These are phyloP conservation scores for Ephydatia muelleri DNA, from an alignment of 37 sponge, comb jelly and placozoan species.

Conservation along the genomic window DNA sequence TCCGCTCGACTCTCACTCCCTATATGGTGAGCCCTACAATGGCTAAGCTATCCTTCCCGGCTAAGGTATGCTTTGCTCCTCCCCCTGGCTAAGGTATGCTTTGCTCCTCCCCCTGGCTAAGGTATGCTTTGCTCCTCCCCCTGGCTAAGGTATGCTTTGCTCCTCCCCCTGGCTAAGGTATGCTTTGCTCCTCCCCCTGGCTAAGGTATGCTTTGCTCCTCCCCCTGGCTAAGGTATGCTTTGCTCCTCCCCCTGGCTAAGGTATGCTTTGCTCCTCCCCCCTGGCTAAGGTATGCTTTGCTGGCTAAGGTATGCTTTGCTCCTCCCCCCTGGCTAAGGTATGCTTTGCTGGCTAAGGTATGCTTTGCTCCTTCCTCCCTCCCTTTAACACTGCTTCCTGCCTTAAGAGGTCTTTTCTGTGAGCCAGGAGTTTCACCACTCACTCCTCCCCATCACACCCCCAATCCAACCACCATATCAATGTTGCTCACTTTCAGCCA, in stretches of 20 bases:
- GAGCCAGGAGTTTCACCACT: not conserved
- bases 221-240: not conserved
- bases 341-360: too few species aligned
- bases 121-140: too few species aligned
- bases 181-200: too few species aligned
- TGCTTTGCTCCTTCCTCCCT: not conserved
- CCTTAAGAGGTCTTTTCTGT: not conserved
- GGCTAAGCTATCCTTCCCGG: not conserved
- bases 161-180: too few species aligned
- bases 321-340: too few species aligned
- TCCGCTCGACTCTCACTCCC: not conserved
- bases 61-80: not conserved
- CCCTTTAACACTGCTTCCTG: not conserved
- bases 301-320: too few species aligned
- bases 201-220: too few species aligned
- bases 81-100: too few species aligned
- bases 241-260: not conserved
- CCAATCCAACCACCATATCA: not conserved
- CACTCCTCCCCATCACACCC: not conserved
- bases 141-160: too few species aligned
- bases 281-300: too few species aligned
- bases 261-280: not conserved
- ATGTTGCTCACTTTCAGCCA: conserved; percentile 45
- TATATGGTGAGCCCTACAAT: not conserved
- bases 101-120: too few species aligned